phyloP scores from a whole-genome alignment of 2,888 invertebrate genomes.

The Mesorhabditis belari region DNA sequence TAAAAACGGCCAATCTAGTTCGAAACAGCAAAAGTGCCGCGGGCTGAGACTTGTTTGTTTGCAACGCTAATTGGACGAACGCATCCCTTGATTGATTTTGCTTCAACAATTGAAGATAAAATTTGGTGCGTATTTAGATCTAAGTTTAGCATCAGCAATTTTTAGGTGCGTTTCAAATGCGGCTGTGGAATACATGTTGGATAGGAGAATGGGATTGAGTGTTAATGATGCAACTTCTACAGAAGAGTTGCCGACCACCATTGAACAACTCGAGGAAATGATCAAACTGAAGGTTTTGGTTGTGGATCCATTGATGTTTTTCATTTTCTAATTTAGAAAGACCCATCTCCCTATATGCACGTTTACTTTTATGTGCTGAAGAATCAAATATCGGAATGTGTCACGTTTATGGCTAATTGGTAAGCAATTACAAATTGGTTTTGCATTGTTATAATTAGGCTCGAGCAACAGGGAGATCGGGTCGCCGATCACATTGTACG shows the following conservation, averaged over 20 bases:
- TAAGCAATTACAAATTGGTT: background rate
- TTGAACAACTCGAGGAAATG: background rate
- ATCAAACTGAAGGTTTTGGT: background rate
- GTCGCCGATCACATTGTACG: background rate
- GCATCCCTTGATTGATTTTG: background rate
- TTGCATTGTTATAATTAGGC: background rate
- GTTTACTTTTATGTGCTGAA: background rate
- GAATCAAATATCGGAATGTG: background rate
- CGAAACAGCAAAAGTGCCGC: background rate
- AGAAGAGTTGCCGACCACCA: background rate
- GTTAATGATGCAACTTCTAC: background rate
- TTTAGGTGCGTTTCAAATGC: background rate
- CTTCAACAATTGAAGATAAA: background rate
- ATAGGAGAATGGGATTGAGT: background rate
- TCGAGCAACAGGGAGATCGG: background rate
- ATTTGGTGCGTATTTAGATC: background rate
- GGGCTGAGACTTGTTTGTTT: background rate
- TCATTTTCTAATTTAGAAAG: background rate
- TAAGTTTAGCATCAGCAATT: too few species aligned
- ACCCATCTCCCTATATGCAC: background rate
- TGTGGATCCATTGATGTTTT: too few species aligned
- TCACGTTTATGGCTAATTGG: background rate
- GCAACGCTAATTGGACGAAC: background rate
- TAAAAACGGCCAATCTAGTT: background rate
- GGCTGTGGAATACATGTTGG: background rate